Evolutionary conservation across 2,888 invertebrate species (phyloP).

Genomic region (Nyleta sp.): DNA sequence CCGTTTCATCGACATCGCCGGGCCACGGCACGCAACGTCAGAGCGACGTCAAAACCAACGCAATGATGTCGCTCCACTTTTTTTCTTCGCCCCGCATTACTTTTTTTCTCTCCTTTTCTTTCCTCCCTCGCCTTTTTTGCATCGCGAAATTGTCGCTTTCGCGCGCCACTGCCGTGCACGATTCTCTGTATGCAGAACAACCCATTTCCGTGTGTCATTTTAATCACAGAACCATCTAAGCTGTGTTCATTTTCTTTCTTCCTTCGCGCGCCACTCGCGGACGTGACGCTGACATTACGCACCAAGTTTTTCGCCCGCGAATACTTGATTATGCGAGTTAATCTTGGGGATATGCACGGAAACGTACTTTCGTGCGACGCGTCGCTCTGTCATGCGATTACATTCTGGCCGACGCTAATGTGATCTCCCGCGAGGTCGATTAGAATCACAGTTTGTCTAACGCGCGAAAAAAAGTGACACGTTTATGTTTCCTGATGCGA

Average conservation of each 20-base stretch:
- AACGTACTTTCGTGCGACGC: slow-evolving; percentile 40
- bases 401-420: slow-evolving; percentile 57
- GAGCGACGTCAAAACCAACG: slow-evolving; percentile 69
- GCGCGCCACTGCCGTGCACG: slow-evolving; percentile 25
- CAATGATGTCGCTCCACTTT: slow-evolving; percentile 60
- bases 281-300: slow-evolving; percentile 45
- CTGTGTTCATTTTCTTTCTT: slow-evolving; percentile 48
- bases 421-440: slow-evolving; percentile 58
- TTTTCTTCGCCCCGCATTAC: slow-evolving; percentile 13
- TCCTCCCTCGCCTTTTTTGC: slow-evolving; percentile 17
- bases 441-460: slow-evolving; percentile 56
- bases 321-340: slow-evolving; percentile 62
- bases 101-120: slow-evolving; percentile 24
- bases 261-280: slow-evolving; percentile 12
- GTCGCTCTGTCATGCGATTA: slow-evolving; percentile 56
- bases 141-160: slow-evolving; percentile 45
- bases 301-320: slow-evolving; percentile 45
- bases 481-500: slow-evolving; percentile 13
- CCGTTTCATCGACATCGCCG: slow-evolving; percentile 69
- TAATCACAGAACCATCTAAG: slow-evolving; percentile 61
- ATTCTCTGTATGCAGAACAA: slow-evolving; percentile 48
- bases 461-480: slow-evolving; percentile 23
- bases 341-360: slow-evolving; percentile 50
- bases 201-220: slow-evolving; percentile 63
- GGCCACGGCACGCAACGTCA: slow-evolving; percentile 73